Conservation (phyloP, 2,888 invertebrate genomes). For the Ganaspis brasiliensis region DNA sequence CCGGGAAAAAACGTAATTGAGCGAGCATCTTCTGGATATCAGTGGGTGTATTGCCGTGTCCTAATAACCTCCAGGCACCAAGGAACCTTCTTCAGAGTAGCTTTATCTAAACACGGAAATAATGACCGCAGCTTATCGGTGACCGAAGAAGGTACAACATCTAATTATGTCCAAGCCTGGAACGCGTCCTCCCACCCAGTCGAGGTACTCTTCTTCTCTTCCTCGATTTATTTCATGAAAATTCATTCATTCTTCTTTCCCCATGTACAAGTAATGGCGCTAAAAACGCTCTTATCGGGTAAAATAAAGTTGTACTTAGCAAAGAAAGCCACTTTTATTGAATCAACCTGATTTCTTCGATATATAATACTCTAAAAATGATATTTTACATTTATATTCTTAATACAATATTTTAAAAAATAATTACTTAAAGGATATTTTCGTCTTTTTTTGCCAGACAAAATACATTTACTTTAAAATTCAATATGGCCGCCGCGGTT, state of each 20-base stretch:
- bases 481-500: too few relatives aligned
- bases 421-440: too few relatives aligned
- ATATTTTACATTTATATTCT: too few relatives aligned
- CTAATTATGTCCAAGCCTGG: conserved; percentile 75
- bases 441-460: too few relatives aligned
- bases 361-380: too few relatives aligned
- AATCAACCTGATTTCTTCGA: neutral
- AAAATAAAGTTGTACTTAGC: conserved; percentile 33
- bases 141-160: conserved; percentile 74
- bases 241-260: conserved; percentile 23
- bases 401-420: too few relatives aligned
- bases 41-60: conserved; percentile 58
- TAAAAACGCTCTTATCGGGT: conserved; percentile 16
- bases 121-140: conserved; percentile 77
- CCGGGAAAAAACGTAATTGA: conserved; percentile 53
- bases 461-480: too few relatives aligned
- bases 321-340: neutral
- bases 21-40: conserved; percentile 49
- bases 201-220: neutral
- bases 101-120: conserved; percentile 80
- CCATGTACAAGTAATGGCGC: conserved; percentile 14
- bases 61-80: conserved; percentile 53
- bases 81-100: conserved; percentile 51
- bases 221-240: conserved; percentile 35
- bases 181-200: conserved; percentile 59